Base-by-base conservation (phyloP, 2,113 vertebrate genomes). In the Microtus ochrogaster region DNA sequence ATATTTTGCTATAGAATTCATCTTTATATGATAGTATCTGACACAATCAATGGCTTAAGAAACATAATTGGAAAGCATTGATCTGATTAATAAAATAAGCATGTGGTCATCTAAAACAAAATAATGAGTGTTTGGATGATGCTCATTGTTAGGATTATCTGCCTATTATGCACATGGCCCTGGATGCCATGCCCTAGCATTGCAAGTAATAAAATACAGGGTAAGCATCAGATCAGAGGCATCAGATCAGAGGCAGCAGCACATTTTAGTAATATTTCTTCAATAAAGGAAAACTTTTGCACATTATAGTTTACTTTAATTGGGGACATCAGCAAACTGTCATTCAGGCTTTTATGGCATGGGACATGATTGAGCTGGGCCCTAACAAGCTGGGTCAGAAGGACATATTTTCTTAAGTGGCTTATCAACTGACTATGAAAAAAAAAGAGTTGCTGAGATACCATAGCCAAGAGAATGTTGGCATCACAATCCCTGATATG, bases 31-130 rank as follows among this genome's bases (percentile, higher is more conserved):
- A 61, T 82, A 63, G 28, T 66, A 58, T 33, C 77, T 84, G 41
- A 13, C 28, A 44, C 39, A 47, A 88, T 76, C 33, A 58, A 17
- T 39, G 14, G 47, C 36, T 55, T 90, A 68, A 91, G 68, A 95
- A 91, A 87, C n/a, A 22, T 81, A 66, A 73, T 24, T 86, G n/a
- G n/a, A 85, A 96, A 92, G 65, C 61, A 82, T 11, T 66, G 5
- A 88, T 74, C 2, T 82, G 19, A 55, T 95, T 77, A 58, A 49
- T 7, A 61, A 94, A 66, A 12, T 16, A 66, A 95, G 12, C 2
- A 72, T 63, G 39, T 63, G 70, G 14, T 83, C 33, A 81, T 52
- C 79, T 72, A 85, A 96, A 88, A 92, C 12, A 58, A 84, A 96
- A 65, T 28, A 72, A 7, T 19, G 61, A 49, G 33, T 8, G 14